These are phyloP conservation scores for Scrobipalpa costella DNA, from an alignment of 2,888 invertebrate species.

Conservation along the genomic window DNA sequence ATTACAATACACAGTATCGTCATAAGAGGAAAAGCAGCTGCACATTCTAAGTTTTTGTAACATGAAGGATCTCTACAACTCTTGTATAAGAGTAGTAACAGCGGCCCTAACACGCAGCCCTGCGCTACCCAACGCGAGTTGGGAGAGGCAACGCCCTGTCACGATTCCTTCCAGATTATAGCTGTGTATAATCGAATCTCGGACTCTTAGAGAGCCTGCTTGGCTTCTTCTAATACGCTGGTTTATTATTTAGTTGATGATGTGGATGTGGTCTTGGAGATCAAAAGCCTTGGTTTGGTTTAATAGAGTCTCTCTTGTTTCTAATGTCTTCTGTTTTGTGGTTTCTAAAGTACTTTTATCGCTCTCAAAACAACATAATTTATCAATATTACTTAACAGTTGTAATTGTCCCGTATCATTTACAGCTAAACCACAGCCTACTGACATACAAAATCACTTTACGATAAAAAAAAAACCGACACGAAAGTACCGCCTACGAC, in stretches of 20 bases:
- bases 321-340: too few relatives aligned
- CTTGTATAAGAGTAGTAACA: background rate
- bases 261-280: background rate
- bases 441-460: slow-evolving; percentile 1
- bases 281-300: background rate
- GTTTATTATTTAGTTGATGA: background rate
- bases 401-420: too few relatives aligned
- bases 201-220: background rate
- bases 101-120: background rate
- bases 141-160: slow-evolving; percentile 2
- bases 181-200: slow-evolving; percentile 1
- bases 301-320: background rate
- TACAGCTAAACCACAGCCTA: background rate
- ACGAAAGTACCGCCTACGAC: slow-evolving; percentile 16
- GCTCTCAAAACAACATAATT: too few relatives aligned
- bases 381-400: too few relatives aligned
- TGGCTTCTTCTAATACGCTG: background rate
- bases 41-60: too few relatives aligned
- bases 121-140: background rate
- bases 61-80: too few relatives aligned
- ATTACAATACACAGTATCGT: too few relatives aligned
- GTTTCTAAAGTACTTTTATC: background rate
- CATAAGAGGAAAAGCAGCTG: too few relatives aligned
- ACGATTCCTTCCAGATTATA: slow-evolving; percentile 8
- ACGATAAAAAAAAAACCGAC: slow-evolving; percentile 7